Percentiles rank a stretch among this genome's conserved stretches.
phyloP scores from a whole-genome alignment of 2,113 vertebrate species.

The Mormyrus iriodes region DNA sequence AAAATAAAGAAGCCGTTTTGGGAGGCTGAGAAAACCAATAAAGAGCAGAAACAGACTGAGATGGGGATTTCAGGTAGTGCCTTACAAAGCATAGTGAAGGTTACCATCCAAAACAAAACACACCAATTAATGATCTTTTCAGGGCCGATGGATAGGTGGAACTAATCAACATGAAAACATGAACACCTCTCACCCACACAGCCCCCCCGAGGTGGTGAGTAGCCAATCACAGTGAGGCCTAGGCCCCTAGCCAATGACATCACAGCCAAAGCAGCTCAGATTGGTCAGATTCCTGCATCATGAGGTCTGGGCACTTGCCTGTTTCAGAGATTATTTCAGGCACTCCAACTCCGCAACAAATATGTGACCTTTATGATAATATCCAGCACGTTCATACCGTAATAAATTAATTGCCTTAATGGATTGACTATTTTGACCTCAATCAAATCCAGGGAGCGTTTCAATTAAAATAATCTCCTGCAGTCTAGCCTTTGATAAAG shows the following conservation, averaged over 20 bases:
- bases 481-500: not conserved
- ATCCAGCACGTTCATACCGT: not conserved
- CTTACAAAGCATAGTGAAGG: not conserved
- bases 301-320: not conserved
- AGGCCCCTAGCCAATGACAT: too few relatives aligned
- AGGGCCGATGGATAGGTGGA: not conserved
- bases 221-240: not conserved
- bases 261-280: not conserved
- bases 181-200: not conserved
- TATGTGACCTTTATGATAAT: conserved; percentile 2
- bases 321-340: not conserved
- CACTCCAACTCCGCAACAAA: not conserved
- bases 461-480: conserved; percentile 18
- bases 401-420: conserved; percentile 25
- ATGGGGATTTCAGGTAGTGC: not conserved
- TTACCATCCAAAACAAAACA: not conserved
- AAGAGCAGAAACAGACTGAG: not conserved
- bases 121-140: not conserved
- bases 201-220: not conserved
- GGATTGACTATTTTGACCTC: conserved; percentile 20
- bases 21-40: not conserved
- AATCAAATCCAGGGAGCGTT: conserved; percentile 12
- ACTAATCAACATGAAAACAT: not conserved
- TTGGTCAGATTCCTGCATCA: not conserved
- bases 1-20: not conserved